Percentiles rank a stretch among this genome's conserved stretches.
Evolutionary conservation across 2,797 vertebrate species (phyloP).

Genomic region (Bucorvus abyssinicus): DNA sequence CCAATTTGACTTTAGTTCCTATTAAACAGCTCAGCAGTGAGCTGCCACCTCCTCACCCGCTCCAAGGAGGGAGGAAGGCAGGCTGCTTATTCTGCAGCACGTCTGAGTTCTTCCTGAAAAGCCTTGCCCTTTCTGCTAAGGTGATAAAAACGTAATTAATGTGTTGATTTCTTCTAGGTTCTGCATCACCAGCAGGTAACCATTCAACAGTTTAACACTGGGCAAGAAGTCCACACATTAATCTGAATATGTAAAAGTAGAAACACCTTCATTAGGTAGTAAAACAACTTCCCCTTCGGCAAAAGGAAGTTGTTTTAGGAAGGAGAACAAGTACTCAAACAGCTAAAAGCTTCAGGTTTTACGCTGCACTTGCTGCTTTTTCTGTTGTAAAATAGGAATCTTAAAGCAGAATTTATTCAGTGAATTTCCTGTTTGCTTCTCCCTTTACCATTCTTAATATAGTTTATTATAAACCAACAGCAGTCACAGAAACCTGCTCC

Average conservation of each 20-base stretch:
- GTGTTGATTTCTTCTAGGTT: constrained; percentile 32
- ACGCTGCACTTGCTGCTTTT: background rate
- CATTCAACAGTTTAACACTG: constrained; percentile 21
- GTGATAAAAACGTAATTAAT: constrained; percentile 42
- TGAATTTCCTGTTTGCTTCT: background rate
- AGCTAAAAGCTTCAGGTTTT: background rate
- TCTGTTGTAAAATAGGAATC: background rate
- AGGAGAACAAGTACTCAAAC: constrained; percentile 37
- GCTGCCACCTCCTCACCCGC: background rate
- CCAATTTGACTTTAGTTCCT: background rate
- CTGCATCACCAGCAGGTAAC: constrained; percentile 50
- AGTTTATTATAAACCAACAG: background rate
- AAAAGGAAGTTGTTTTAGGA: constrained; percentile 29
- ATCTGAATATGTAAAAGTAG: background rate
- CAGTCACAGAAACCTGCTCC: background rate
- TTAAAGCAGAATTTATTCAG: background rate
- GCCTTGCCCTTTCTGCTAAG: constrained; percentile 10
- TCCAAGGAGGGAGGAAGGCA: background rate
- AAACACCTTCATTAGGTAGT: constrained; percentile 35
- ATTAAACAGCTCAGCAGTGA: background rate
- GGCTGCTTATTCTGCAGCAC: constrained; percentile 43
- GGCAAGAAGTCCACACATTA: constrained; percentile 21
- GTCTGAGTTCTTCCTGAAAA: background rate
- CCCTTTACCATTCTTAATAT: background rate
- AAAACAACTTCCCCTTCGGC: constrained; percentile 50